These are phyloP conservation scores for Sphinx pinastri DNA, from an alignment of 2,888 invertebrate species.

Conservation along the genomic window DNA sequence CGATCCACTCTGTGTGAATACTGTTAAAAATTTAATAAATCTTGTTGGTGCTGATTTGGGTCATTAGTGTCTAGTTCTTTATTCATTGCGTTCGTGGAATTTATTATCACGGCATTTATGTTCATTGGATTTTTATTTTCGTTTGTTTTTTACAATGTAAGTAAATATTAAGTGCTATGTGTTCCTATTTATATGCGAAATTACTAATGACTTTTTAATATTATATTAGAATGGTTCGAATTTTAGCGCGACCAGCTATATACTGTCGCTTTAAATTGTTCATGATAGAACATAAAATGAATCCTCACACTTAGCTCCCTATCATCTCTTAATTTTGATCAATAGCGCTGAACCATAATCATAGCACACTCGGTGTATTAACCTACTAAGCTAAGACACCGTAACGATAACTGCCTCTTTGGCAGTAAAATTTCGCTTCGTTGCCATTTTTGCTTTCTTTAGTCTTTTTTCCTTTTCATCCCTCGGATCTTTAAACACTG, in stretches of 20 bases:
- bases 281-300: too few species aligned
- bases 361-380: not conserved
- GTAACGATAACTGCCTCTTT: not conserved
- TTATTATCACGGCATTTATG: slow-evolving; percentile 5
- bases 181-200: too few species aligned
- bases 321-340: too few species aligned
- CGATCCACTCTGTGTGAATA: slow-evolving; percentile 15
- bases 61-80: slow-evolving; percentile 20
- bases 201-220: too few species aligned
- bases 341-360: too few species aligned
- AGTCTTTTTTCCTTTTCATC: not conserved
- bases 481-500: not conserved
- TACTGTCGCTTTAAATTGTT: too few species aligned
- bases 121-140: not conserved
- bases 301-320: too few species aligned
- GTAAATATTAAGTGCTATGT: not conserved
- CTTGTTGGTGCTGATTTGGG: slow-evolving; percentile 21
- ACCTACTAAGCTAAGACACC: not conserved
- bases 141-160: not conserved
- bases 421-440: not conserved
- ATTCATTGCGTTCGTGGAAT: not conserved
- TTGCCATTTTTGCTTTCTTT: too few species aligned
- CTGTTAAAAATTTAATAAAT: slow-evolving; percentile 20
- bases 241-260: too few species aligned
- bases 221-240: too few species aligned